A percentile compares a stretch with the other conserved stretches of the same genome.
Evolutionary conservation across 2,113 vertebrate genomes (phyloP).

Genomic region (Morphnarchus princeps): DNA sequence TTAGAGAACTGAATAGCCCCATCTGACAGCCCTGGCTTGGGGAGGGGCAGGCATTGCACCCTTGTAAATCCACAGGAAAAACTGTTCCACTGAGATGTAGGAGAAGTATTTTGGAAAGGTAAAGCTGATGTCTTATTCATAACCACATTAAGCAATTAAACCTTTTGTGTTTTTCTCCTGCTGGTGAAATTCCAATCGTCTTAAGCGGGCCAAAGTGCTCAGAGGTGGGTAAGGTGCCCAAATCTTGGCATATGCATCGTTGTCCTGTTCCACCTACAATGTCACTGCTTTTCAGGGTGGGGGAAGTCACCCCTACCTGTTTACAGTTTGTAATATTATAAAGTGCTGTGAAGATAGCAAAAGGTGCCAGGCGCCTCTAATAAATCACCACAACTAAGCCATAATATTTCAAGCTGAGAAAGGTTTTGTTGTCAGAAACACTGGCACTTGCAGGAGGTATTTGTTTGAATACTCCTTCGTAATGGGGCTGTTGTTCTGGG

Average conservation of each 20-base stretch:
- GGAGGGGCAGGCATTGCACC: neutral
- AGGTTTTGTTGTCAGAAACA: constrained; percentile 58
- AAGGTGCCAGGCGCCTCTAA: constrained; percentile 32
- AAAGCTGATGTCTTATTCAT: neutral
- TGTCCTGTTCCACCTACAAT: constrained; percentile 1
- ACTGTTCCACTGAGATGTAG: neutral
- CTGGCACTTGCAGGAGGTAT: constrained; percentile 57
- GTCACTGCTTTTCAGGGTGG: neutral
- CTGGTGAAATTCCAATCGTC: neutral
- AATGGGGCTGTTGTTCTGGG: constrained; percentile 63
- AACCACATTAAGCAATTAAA: neutral
- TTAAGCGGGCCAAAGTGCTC: neutral
- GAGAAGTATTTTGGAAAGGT: neutral
- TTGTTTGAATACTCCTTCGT: constrained; percentile 63
- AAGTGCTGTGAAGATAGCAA: constrained; percentile 38
- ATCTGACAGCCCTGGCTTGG: neutral
- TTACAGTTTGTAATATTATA: constrained; percentile 48
- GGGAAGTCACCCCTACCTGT: neutral
- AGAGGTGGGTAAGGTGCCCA: neutral
- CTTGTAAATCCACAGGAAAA: neutral
- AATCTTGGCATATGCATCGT: neutral
- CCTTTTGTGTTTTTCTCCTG: neutral
- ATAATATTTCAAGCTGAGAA: constrained; percentile 60
- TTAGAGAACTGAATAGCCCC: neutral
- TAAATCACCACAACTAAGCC: constrained; percentile 43